phyloP scores from a whole-genome alignment of 2,888 invertebrate genomes.

The Vannuccia rotundouncinata region DNA sequence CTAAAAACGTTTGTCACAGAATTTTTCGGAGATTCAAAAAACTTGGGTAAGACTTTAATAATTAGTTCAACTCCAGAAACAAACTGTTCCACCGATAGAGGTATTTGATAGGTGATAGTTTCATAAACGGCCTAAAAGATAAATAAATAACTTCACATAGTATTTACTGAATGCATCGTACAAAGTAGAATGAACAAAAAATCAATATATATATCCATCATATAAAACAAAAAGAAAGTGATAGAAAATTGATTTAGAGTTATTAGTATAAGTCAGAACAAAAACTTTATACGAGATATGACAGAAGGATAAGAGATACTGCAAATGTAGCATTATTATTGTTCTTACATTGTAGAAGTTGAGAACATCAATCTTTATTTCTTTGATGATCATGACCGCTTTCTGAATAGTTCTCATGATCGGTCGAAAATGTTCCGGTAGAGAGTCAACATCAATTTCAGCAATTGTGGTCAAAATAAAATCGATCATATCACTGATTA shows the following conservation, averaged over 20 bases:
- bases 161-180: too few relatives aligned
- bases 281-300: too few relatives aligned
- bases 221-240: too few relatives aligned
- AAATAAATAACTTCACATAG: not conserved
- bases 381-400: slow-evolving; percentile 42
- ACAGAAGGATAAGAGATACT: too few relatives aligned
- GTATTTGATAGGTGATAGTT: slow-evolving; percentile 27
- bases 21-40: slow-evolving; percentile 36
- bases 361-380: slow-evolving; percentile 44
- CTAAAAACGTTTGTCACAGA: slow-evolving; percentile 42
- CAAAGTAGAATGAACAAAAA: too few relatives aligned
- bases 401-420: slow-evolving; percentile 38
- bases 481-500: slow-evolving; percentile 42
- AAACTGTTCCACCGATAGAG: slow-evolving; percentile 1
- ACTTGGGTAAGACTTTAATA: not conserved
- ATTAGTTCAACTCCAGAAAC: not conserved
- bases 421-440: slow-evolving; percentile 42
- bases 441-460: slow-evolving; percentile 42
- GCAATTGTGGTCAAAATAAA: slow-evolving; percentile 42
- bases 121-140: slow-evolving; percentile 22
- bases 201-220: too few relatives aligned
- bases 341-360: slow-evolving; percentile 45
- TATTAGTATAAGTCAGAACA: too few relatives aligned
- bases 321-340: too few relatives aligned
- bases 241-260: too few relatives aligned